Evolutionary conservation across 2,888 invertebrate species (phyloP), one percentile per base, ranked within the genome.

Genomic region (Unio delphinus): DNA sequence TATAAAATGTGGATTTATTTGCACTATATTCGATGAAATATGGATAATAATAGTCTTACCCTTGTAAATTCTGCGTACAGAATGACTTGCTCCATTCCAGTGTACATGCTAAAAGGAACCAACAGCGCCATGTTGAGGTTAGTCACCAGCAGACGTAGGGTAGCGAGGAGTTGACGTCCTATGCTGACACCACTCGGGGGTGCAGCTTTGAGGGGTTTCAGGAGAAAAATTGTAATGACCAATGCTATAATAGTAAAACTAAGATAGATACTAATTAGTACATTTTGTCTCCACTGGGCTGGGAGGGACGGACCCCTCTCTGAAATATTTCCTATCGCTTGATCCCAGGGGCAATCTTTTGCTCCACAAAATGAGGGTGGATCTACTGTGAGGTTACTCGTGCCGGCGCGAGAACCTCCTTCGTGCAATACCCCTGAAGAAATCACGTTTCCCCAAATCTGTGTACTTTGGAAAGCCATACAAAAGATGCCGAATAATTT

Each of bases 31-130:
- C 34, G 34, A 7, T 34, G 34, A 34, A 34, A 34, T 34, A 5
- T 34, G 34, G 34, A 34, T 34, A 34, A 1, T 6, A 34, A 4
- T 34, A 34, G 0, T 8, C 61, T 69, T 69, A 81, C 82, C 73
- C 74, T 74, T 55, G 83, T 83, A 56, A 81, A 83, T 69, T 83
- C 83, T 17, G 80, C 81, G 68, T 77, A 82, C 65, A 82, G 66
- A 0, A 81, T 67, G n/a, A 74, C 75, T 62, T 82, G 81, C 55
- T 82, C 79, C 69, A 82, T 68, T 0, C 83, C 83, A 2, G 79
- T 76, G 71, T 76, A 80, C 8, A 82, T 67, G 69, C 78, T 76
- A 66, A 80, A 71, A 0, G 83, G 83, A n/a, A 81, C 75, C 28
- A 82, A 67, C 55, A 82, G 59, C 7, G 72, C 56, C 81, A 82